These are phyloP conservation scores for Hydrozoanthus gracilis DNA, from an alignment of 92 coral and sea anemone species.

Conservation along the genomic window DNA sequence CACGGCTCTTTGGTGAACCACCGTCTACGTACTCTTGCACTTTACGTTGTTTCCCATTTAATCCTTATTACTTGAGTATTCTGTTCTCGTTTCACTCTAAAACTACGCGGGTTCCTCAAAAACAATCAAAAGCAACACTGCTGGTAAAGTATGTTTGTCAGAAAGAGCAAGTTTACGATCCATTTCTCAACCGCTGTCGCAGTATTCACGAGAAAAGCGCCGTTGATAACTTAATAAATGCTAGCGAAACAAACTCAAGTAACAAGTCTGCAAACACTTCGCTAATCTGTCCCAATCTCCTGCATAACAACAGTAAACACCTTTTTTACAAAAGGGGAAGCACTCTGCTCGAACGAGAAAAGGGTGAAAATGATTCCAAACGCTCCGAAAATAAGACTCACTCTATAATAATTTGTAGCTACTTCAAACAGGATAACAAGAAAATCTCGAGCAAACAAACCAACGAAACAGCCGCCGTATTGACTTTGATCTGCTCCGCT, in stretches of 20 bases:
- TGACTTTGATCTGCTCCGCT: background rate
- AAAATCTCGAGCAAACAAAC: no score
- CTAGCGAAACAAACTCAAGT: constrained; percentile 8
- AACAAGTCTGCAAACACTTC: constrained; percentile 8
- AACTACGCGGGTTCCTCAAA: no score
- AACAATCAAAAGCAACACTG: no score
- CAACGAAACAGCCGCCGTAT: no score
- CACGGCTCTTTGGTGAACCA: background rate
- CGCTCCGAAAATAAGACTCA: no score
- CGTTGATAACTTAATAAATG: background rate
- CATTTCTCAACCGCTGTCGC: constrained; percentile 5
- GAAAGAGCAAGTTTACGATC: background rate
- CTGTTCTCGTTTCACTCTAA: background rate
- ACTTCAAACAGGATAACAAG: no score
- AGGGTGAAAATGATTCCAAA: background rate
- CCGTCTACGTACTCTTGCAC: background rate
- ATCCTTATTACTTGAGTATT: background rate
- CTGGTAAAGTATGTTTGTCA: no score
- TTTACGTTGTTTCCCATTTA: background rate
- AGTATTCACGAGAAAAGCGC: constrained; percentile 3
- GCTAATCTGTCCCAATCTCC: constrained; percentile 10
- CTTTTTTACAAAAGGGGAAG: background rate
- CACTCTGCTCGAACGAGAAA: constrained; percentile 1
- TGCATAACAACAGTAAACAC: background rate
- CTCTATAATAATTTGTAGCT: no score